Conservation (phyloP, 1,140 invertebrate genomes). For the Wiebesia pumilae region DNA sequence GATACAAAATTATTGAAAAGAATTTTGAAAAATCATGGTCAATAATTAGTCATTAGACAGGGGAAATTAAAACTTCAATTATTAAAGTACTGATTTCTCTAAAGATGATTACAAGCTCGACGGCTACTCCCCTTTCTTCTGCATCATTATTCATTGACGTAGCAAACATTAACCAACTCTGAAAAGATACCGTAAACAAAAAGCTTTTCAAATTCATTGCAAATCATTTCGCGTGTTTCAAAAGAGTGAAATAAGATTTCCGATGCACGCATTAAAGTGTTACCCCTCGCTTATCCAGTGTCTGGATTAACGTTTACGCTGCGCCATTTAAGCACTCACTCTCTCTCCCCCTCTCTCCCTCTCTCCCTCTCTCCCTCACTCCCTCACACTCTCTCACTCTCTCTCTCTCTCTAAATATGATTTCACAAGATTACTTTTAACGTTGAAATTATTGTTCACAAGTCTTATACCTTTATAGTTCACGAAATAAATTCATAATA, state of each 20-base stretch:
- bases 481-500: no score
- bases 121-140: not conserved
- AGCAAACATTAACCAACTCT: not conserved
- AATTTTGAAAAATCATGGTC: not conserved
- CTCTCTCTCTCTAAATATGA: no score
- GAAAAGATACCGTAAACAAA: not conserved
- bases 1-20: not conserved
- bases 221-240: not conserved
- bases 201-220: not conserved
- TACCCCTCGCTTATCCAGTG: no score
- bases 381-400: no score
- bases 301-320: no score
- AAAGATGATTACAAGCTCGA: not conserved
- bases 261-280: no score
- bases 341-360: no score
- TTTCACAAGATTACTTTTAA: no score
- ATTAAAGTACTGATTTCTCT: not conserved
- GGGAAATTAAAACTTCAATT: not conserved
- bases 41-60: not conserved
- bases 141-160: slow-evolving; percentile 1
- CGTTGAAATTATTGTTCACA: no score
- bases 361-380: no score
- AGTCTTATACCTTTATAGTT: no score
- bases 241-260: not conserved
- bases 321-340: no score